These are phyloP conservation scores for Cladorhizidae sp. DNA, from an alignment of 37 sponge, comb jelly and placozoan genomes.

Conservation along the genomic window DNA sequence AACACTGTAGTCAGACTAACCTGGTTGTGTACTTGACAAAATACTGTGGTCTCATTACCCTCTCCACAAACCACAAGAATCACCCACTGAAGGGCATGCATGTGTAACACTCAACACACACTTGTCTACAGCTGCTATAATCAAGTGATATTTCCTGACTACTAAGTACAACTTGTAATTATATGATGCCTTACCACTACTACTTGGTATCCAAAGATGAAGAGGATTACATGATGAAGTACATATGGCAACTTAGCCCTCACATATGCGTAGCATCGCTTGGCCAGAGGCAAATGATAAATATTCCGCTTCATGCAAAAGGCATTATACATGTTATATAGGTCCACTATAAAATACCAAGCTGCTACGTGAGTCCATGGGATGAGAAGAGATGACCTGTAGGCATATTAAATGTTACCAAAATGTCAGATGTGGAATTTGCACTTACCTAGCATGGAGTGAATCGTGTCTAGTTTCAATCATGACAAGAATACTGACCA, in stretches of 20 bases:
- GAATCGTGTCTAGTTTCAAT: slow-evolving; percentile 1
- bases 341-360: slow-evolving; percentile 55
- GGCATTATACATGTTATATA: slow-evolving; percentile 43
- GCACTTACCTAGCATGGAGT: slow-evolving; percentile 11
- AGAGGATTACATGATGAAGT: slow-evolving; percentile 33
- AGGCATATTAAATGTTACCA: background rate
- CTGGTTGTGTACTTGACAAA: too few species aligned
- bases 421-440: background rate
- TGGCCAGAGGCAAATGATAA: background rate
- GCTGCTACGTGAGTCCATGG: slow-evolving; percentile 30
- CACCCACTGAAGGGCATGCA: too few species aligned
- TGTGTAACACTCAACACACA: too few species aligned
- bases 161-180: too few species aligned
- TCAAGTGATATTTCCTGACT: too few species aligned
- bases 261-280: background rate
- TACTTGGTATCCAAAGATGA: slow-evolving; percentile 21
- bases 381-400: slow-evolving; percentile 40
- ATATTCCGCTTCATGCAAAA: slow-evolving; percentile 22
- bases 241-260: slow-evolving; percentile 3
- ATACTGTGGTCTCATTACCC: too few species aligned
- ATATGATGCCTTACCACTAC: too few species aligned
- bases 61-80: too few species aligned
- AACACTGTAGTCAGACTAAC: too few species aligned
- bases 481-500: slow-evolving; percentile 12
- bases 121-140: too few species aligned